Evolutionary conservation across 2,888 invertebrate genomes (phyloP), one percentile per base, ranked within the genome.

Genomic region (Hesperia comma): DNA sequence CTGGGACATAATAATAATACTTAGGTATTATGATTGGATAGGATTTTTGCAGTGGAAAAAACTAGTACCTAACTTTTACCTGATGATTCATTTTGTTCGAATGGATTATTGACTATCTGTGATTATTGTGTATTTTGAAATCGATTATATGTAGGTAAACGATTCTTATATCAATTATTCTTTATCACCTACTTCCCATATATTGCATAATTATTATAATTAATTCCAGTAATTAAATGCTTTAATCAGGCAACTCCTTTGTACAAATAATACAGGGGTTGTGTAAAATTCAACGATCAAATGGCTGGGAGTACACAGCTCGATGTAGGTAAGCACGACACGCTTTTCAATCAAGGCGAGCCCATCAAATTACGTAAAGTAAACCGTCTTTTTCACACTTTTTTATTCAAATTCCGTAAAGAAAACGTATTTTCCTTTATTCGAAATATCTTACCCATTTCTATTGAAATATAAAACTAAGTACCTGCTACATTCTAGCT

Each of bases 321-420:
- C 33, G 3, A 5, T 55, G 43, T 55, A 55, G 43, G 55, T 55
- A 43, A 46, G 55, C 17, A 43, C 62, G 41, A 57, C 57, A 43
- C 43, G 55, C 54, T 55, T 55, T 55, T 55, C 55, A 55, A 54
- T 54, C 43, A 46, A 63, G 43, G 12, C 17, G 54, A 46, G 54
- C 19, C 43, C 63, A 63, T 63, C 55, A 63, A 62, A 62, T 46
- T 54, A 63, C 55, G 21, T 33, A 55, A 46, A 49, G 63, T 21
- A 37, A 37, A 55, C 55, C 37, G 56, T 56, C 63, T 46, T 63
- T 56, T 56, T 56, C 49, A 56, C 49, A 37, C 46, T 63, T 63
- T 63, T 46, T 56, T 63, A 56, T 63, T 49, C 49, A 63, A 49
- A 63, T 37, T 15, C 63, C 49, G 51, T 57, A 51, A 63, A 57